A percentile compares a stretch with the other conserved stretches of the same genome.
phyloP scores from a whole-genome alignment of 1,140 invertebrate genomes.

The Tenebrio molitor region DNA sequence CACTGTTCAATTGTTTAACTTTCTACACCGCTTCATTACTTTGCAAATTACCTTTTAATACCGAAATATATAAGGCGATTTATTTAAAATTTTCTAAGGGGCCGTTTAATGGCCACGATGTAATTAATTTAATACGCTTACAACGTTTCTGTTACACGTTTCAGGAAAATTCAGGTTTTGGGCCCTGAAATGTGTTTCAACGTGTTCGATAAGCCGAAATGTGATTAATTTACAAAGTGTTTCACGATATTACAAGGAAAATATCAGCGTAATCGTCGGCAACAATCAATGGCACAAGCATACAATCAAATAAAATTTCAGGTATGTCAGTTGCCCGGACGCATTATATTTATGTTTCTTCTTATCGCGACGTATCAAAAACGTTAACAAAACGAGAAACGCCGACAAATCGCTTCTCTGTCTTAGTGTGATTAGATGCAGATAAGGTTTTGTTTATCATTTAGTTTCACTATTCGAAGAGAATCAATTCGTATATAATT shows the following conservation, averaged over 20 bases:
- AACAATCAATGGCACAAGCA: not conserved
- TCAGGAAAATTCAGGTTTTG: conserved; percentile 23
- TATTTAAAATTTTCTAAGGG: conserved; percentile 16
- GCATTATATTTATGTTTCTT: not conserved
- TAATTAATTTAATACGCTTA: conserved; percentile 24
- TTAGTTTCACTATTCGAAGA: conserved; percentile 17
- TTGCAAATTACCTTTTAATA: conserved; percentile 37
- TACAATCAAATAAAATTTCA: conserved; percentile 10
- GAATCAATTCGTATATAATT: conserved; percentile 35
- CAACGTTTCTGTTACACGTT: not conserved
- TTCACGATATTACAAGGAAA: conserved; percentile 2
- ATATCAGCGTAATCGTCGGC: not conserved
- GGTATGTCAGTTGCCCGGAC: not conserved
- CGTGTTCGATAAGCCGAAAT: not conserved
- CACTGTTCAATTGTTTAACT: conserved; percentile 34
- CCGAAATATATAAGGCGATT: conserved; percentile 26
- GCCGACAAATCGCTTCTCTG: conserved; percentile 7
- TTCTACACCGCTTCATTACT: conserved; percentile 35
- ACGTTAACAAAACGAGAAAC: conserved; percentile 22
- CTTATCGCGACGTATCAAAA: conserved; percentile 21
- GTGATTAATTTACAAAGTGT: conserved; percentile 15
- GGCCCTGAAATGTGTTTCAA: conserved; percentile 15
- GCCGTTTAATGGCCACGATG: conserved; percentile 10
- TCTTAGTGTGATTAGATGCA: conserved; percentile 18
- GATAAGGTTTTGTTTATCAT: conserved; percentile 23